Percentiles rank a stretch among this genome's conserved stretches.
Conservation (phyloP, 30 jellyfish, hydroid and myxozoan species). For the Hydra vulgaris region DNA sequence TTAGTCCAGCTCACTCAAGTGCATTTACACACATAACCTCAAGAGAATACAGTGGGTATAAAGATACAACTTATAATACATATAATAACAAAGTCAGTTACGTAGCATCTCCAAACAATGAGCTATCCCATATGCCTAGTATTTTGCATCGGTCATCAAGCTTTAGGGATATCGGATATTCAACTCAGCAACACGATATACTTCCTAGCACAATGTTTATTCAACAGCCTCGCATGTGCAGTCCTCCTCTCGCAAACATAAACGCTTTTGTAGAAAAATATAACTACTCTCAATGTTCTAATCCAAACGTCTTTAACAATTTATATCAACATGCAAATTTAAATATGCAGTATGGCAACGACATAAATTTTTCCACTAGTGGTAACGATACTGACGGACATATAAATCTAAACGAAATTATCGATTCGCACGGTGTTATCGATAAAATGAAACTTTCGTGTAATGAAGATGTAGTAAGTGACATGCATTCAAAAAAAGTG, state of each 20-base stretch:
- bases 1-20: constrained; percentile 72
- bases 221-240: constrained; percentile 58
- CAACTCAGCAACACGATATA: constrained; percentile 84
- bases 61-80: constrained; percentile 14
- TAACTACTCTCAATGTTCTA: constrained; percentile 50
- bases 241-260: constrained; percentile 53
- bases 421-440: constrained; percentile 60
- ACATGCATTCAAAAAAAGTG: constrained; percentile 83
- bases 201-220: constrained; percentile 79
- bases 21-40: constrained; percentile 55
- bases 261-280: constrained; percentile 50
- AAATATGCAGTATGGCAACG: constrained; percentile 41
- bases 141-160: constrained; percentile 27
- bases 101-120: constrained; percentile 61
- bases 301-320: constrained; percentile 44
- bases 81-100: constrained; percentile 33
- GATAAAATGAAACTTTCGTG: constrained; percentile 87
- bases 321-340: constrained; percentile 65
- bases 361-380: constrained; percentile 44
- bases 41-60: constrained; percentile 27
- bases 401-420: constrained; percentile 54
- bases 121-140: constrained; percentile 52
- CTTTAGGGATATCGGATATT: constrained; percentile 17
- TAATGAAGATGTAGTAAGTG: constrained; percentile 95
- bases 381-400: constrained; percentile 33